Conservation (phyloP, 2,888 invertebrate genomes). For the Quadroppia sp. region DNA sequence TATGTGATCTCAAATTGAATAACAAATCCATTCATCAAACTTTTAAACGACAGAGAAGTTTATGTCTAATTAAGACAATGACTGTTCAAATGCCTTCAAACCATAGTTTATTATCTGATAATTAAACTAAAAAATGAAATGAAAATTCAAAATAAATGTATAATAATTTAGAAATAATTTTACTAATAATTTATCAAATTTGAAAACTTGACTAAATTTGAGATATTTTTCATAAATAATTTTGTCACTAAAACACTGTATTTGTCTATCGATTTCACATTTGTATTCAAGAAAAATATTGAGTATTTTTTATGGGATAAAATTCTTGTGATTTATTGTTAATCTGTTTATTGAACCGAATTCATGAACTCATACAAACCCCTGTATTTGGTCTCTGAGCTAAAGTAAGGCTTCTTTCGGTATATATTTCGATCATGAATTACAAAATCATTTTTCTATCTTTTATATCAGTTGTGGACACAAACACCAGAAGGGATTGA, state of each 20-base stretch:
- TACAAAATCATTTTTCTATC: background rate
- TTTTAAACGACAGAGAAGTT: background rate
- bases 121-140: background rate
- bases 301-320: background rate
- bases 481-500: background rate
- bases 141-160: too few species aligned
- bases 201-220: too few species aligned
- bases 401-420: background rate
- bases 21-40: slow-evolving; percentile 5
- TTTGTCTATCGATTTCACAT: background rate
- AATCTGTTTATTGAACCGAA: slow-evolving; percentile 18
- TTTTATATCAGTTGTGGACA: background rate
- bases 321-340: background rate
- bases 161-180: too few species aligned
- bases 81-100: too few species aligned
- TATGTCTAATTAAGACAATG: background rate
- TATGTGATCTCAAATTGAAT: slow-evolving; percentile 14
- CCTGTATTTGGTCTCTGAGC: background rate
- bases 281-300: background rate
- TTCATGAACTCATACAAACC: background rate
- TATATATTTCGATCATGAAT: background rate
- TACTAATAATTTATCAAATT: too few species aligned
- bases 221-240: too few species aligned
- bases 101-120: background rate
- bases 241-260: background rate